These are phyloP conservation scores for Neoscelio sp. DNA, from an alignment of 2,888 invertebrate species.

Conservation along the genomic window DNA sequence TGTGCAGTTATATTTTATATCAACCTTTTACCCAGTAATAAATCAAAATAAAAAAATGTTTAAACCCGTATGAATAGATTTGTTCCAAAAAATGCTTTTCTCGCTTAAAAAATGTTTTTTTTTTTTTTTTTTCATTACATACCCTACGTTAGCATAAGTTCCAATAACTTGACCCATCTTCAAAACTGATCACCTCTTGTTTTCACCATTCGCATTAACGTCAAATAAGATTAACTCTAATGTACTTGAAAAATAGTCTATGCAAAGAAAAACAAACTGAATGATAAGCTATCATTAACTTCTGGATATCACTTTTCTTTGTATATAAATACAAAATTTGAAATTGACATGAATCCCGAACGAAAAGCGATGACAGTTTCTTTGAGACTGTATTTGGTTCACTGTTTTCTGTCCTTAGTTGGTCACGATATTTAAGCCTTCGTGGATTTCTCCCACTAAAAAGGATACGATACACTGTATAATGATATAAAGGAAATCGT, in stretches of 20 bases:
- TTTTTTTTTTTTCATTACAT: conserved; percentile 1
- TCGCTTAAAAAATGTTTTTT: too few relatives aligned
- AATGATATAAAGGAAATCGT: conserved; percentile 9
- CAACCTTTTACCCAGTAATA: too few relatives aligned
- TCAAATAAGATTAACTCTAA: conserved; percentile 35
- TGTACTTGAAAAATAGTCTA: background rate
- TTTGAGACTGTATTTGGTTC: conserved; percentile 22
- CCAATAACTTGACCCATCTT: conserved; percentile 58
- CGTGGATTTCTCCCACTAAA: conserved; percentile 51
- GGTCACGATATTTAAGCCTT: conserved; percentile 53
- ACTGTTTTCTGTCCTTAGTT: conserved; percentile 56
- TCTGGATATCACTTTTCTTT: conserved; percentile 11
- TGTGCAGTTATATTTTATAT: too few relatives aligned
- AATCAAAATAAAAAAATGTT: too few relatives aligned
- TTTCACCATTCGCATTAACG: conserved; percentile 35
- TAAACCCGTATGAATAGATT: too few relatives aligned
- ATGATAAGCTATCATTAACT: conserved; percentile 28
- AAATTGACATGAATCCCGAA: background rate
- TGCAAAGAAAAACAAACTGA: background rate
- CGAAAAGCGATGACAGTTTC: background rate
- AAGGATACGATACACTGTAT: conserved; percentile 17
- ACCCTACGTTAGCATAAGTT: conserved; percentile 30
- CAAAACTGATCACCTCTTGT: background rate
- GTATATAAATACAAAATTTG: conserved; percentile 6
- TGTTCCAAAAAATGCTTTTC: too few relatives aligned